A percentile compares a stretch with the other conserved stretches of the same genome.
phyloP scores from a whole-genome alignment of 2,888 invertebrate species.

The Cheilosia variabilis region DNA sequence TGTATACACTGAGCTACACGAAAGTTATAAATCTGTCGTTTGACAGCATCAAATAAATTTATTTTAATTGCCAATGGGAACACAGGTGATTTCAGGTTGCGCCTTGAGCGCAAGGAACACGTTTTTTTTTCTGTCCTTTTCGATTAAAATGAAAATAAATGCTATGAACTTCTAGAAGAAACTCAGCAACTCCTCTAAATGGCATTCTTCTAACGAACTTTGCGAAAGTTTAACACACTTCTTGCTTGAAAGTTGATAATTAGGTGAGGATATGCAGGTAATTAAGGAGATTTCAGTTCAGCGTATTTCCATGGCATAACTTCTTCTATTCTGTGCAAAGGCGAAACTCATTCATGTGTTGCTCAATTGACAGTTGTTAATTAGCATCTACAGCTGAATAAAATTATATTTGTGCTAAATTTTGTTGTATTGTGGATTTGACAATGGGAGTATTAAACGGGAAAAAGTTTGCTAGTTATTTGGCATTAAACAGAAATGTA shows the following conservation, averaged over 20 bases:
- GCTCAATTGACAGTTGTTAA: slow-evolving; percentile 40
- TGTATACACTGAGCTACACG: neutral
- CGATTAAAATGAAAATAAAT: slow-evolving; percentile 59
- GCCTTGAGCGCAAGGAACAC: slow-evolving; percentile 40
- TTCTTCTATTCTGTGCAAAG: slow-evolving; percentile 16
- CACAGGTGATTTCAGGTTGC: slow-evolving; percentile 55
- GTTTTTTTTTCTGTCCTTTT: slow-evolving; percentile 41
- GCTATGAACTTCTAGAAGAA: slow-evolving; percentile 39
- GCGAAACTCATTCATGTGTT: slow-evolving; percentile 44
- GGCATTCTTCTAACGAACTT: slow-evolving; percentile 57
- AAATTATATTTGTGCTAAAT: too few species aligned
- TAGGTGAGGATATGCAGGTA: slow-evolving; percentile 72
- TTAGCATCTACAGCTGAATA: slow-evolving; percentile 5
- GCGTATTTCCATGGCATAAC: slow-evolving; percentile 26
- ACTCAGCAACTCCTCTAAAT: slow-evolving; percentile 41
- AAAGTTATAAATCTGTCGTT: slow-evolving; percentile 56
- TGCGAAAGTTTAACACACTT: slow-evolving; percentile 47
- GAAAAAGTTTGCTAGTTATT: too few species aligned
- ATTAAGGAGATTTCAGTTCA: slow-evolving; percentile 66
- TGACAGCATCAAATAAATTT: slow-evolving; percentile 68
- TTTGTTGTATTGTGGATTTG: too few species aligned
- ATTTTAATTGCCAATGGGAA: slow-evolving; percentile 69
- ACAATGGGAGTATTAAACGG: too few species aligned
- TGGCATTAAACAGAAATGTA: too few species aligned
- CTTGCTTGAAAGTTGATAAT: slow-evolving; percentile 63